phyloP scores from a whole-genome alignment of 2,797 vertebrate genomes.

The Diglossa cyanea region DNA sequence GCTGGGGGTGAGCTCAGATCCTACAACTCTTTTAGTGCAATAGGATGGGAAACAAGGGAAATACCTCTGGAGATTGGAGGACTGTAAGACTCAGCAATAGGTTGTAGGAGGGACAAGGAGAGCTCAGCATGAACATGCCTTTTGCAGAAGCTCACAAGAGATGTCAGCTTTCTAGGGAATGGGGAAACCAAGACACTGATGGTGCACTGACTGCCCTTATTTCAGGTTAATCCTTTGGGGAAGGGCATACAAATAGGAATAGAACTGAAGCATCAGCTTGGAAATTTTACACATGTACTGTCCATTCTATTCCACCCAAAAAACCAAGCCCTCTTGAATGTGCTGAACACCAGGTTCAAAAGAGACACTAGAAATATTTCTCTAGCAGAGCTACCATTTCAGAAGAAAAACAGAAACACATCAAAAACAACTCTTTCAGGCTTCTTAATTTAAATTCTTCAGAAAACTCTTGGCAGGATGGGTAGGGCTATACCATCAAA shows the following conservation, averaged over 20 bases:
- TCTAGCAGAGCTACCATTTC: not conserved
- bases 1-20: not conserved
- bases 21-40: not conserved
- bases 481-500: not conserved
- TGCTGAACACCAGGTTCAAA: not conserved
- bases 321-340: not conserved
- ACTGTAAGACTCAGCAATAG: not conserved
- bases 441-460: not conserved
- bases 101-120: not conserved
- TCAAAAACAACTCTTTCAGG: not conserved
- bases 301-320: not conserved
- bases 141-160: not conserved
- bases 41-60: not conserved
- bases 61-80: not conserved
- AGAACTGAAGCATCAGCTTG: not conserved
- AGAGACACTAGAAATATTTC: not conserved
- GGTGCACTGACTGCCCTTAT: too few species aligned
- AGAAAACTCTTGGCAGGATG: not conserved
- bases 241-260: not conserved
- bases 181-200: not conserved
- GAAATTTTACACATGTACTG: not conserved
- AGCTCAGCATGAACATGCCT: fast-evolving
- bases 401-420: not conserved
- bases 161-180: not conserved
- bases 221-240: not conserved